Percentiles rank a stretch among this genome's conserved stretches.
These are phyloP conservation scores for Philereme transversata DNA, from an alignment of 2,888 invertebrate genomes.

Conservation along the genomic window DNA sequence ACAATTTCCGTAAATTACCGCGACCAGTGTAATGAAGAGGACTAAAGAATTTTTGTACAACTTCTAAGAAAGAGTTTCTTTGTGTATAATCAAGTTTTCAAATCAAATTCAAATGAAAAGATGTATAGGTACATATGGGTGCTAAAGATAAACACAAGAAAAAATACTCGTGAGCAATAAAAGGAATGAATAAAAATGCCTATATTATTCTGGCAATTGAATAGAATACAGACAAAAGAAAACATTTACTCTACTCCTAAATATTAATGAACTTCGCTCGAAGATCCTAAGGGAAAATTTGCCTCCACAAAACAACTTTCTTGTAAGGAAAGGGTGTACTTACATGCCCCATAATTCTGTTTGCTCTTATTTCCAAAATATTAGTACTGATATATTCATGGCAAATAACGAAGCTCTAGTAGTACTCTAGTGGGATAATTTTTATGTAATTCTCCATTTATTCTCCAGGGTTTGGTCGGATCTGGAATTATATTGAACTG, in stretches of 20 bases:
- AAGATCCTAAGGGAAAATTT: slow-evolving; percentile 1
- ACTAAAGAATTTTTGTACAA: no score
- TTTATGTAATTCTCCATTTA: no score
- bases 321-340: not conserved
- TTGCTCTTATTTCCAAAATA: not conserved
- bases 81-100: no score
- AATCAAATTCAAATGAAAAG: no score
- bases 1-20: no score
- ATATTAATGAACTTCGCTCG: slow-evolving; percentile 1
- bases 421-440: no score
- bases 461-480: no score
- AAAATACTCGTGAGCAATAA: not conserved
- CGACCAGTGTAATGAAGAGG: no score
- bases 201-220: not conserved
- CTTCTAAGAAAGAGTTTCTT: no score
- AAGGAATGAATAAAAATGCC: not conserved
- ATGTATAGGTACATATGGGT: not conserved
- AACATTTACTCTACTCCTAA: not conserved
- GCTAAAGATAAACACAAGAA: not conserved
- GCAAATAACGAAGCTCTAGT: no score
- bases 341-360: not conserved
- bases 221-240: not conserved
- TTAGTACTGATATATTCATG: not conserved
- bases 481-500: no score
- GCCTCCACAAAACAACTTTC: not conserved